Percentiles rank a stretch among this genome's conserved stretches.
These are phyloP conservation scores for Tricholauxania praeusta DNA, from an alignment of 2,888 invertebrate species.

Conservation along the genomic window DNA sequence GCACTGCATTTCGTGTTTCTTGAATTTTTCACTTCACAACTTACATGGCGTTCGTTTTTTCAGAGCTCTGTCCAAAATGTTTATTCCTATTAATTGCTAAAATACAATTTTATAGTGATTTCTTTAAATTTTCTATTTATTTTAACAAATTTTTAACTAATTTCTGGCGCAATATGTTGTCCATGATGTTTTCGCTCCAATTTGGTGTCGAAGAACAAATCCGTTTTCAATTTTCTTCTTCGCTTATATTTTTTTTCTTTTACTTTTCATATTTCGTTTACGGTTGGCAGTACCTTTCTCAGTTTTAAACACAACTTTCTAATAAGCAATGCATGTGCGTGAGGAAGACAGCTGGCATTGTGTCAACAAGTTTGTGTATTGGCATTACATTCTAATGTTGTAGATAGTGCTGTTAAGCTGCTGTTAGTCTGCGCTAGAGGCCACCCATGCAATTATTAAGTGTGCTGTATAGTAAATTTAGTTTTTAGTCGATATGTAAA, in stretches of 20 bases:
- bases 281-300: not conserved
- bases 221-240: not conserved
- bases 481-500: too few species aligned
- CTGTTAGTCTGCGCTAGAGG: too few species aligned
- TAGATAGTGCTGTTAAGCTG: too few species aligned
- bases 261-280: slow-evolving; percentile 12
- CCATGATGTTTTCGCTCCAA: slow-evolving; percentile 30
- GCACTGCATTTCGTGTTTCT: slow-evolving; percentile 11
- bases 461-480: too few species aligned
- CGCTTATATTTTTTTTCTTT: too few species aligned
- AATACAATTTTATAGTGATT: slow-evolving; percentile 7
- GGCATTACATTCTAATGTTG: too few species aligned
- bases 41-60: slow-evolving; percentile 13
- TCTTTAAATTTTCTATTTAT: slow-evolving; percentile 1
- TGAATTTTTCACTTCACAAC: not conserved
- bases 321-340: not conserved
- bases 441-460: too few species aligned
- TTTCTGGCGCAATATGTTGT: slow-evolving; percentile 33
- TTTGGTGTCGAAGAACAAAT: not conserved
- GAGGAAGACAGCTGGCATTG: not conserved
- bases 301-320: not conserved
- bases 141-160: slow-evolving; percentile 15
- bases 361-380: too few species aligned
- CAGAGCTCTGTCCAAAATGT: not conserved
- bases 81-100: not conserved